Evolutionary conservation across 2,888 invertebrate species (phyloP).

Genomic region (Asteroscopus sphinx): DNA sequence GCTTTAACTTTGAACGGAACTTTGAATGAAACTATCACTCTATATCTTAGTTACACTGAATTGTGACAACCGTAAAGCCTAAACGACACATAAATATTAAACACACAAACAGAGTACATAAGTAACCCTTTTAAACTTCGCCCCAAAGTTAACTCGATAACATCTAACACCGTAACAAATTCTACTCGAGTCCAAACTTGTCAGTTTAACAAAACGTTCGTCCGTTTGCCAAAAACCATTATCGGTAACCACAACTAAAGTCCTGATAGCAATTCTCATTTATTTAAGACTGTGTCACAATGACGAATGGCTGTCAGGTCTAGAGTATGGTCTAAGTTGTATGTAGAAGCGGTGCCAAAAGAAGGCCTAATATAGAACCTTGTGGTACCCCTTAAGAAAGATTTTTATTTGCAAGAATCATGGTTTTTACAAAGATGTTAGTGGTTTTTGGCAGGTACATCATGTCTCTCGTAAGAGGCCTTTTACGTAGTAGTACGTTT

Average conservation of each 20-base stretch:
- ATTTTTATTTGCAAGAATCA: no score
- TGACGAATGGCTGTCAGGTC: slow-evolving; percentile 22
- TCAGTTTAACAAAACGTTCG: slow-evolving; percentile 34
- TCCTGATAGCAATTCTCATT: slow-evolving; percentile 36
- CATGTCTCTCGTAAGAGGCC: no score
- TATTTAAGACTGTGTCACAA: slow-evolving; percentile 22
- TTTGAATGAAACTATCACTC: no score
- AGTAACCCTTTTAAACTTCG: slow-evolving; percentile 1
- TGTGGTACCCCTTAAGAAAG: no score
- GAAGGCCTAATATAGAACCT: no score
- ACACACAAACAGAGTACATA: neutral
- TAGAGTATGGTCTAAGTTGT: slow-evolving; percentile 1
- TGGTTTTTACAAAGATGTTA: no score
- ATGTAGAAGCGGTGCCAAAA: neutral
- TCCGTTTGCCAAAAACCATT: slow-evolving; percentile 33
- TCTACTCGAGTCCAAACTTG: slow-evolving; percentile 13
- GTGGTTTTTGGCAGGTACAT: no score
- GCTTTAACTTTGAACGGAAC: no score
- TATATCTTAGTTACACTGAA: no score
- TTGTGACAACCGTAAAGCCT: no score
- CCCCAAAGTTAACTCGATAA: slow-evolving; percentile 17
- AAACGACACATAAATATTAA: neutral
- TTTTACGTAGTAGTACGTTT: no score
- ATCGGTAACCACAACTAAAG: slow-evolving; percentile 28
- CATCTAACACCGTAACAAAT: slow-evolving; percentile 32